Evolutionary conservation across 1,140 invertebrate genomes (phyloP).

Genomic region (Archegozetes longisetosus): DNA sequence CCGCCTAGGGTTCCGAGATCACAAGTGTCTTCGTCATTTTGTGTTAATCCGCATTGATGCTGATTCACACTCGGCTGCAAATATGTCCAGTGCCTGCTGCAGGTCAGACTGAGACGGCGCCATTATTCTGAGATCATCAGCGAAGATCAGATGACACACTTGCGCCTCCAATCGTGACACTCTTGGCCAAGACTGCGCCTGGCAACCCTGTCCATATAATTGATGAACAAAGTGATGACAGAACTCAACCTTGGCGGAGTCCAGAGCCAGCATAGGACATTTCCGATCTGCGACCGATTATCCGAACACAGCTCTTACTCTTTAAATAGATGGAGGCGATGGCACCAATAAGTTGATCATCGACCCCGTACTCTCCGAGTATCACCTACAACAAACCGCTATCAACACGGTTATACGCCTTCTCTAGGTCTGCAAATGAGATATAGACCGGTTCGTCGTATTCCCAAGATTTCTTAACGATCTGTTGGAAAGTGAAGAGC

Average conservation of each 20-base stretch:
- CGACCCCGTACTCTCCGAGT: background rate
- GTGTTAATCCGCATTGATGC: background rate
- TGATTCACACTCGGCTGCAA: background rate
- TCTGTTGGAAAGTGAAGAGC: constrained; percentile 5
- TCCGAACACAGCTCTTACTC: background rate
- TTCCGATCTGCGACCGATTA: background rate
- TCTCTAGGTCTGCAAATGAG: background rate
- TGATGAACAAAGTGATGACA: constrained; percentile 1
- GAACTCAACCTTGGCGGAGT: constrained; percentile 1
- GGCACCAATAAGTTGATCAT: background rate
- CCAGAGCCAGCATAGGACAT: background rate
- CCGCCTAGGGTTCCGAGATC: background rate
- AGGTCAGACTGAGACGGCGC: background rate
- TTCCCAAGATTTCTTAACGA: constrained; percentile 12
- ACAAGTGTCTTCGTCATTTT: background rate
- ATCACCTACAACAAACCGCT: background rate
- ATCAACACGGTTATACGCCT: background rate
- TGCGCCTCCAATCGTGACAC: background rate
- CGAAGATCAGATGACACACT: background rate
- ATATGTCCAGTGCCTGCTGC: background rate
- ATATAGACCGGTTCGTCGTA: background rate
- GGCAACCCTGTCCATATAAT: background rate
- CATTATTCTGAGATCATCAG: background rate
- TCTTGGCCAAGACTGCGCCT: background rate
- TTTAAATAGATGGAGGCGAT: background rate